These are phyloP conservation scores for Spicauda simplicius DNA, from an alignment of 2,888 invertebrate species.

Conservation along the genomic window DNA sequence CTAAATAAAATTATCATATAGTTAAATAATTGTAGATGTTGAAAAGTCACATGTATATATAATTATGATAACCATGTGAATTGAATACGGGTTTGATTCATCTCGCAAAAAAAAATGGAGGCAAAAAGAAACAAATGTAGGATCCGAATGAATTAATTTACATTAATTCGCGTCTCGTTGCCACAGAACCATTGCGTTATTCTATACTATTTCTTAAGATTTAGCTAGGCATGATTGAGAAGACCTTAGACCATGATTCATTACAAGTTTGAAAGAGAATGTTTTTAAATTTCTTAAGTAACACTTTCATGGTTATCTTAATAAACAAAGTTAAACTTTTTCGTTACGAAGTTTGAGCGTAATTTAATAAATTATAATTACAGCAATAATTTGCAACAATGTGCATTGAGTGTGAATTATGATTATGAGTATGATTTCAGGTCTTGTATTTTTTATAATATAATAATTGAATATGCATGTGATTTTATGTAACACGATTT, in stretches of 20 bases:
- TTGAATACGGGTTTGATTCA: not conserved
- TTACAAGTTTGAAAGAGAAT: conserved; percentile 15
- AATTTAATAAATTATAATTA: too few relatives aligned
- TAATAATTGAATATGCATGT: too few relatives aligned
- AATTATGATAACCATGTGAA: conserved; percentile 6
- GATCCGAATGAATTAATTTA: not conserved
- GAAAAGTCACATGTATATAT: not conserved
- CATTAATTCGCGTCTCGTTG: not conserved
- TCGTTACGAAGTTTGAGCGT: too few relatives aligned
- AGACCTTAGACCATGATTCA: conserved; percentile 7
- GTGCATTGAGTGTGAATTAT: too few relatives aligned
- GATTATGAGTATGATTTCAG: too few relatives aligned
- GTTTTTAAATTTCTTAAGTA: not conserved
- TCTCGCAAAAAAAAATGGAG: not conserved
- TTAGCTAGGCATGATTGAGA: conserved; percentile 17
- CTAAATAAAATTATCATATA: too few relatives aligned
- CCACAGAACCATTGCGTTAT: conserved; percentile 7
- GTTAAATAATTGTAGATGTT: too few relatives aligned
- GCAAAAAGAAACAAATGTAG: conserved; percentile 11
- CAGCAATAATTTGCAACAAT: too few relatives aligned
- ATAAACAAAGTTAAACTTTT: not conserved
- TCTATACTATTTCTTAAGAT: conserved; percentile 13
- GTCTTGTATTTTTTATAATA: too few relatives aligned
- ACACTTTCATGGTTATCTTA: conserved; percentile 15
- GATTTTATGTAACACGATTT: too few relatives aligned